Percentiles rank a stretch among this genome's conserved stretches.
phyloP scores from a whole-genome alignment of 1,140 invertebrate species.

The Orius insidiosus region DNA sequence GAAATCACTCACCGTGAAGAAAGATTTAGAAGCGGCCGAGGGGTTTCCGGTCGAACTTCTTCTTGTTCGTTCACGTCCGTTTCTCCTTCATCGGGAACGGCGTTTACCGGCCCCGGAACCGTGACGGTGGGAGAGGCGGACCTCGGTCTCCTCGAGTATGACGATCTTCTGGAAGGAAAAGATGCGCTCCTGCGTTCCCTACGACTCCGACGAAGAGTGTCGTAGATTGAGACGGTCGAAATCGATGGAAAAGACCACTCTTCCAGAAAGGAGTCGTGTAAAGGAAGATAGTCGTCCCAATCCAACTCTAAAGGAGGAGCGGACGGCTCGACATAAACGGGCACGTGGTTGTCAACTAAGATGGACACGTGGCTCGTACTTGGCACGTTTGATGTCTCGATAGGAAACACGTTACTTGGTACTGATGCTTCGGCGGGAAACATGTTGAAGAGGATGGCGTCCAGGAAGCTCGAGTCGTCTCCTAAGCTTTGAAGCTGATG shows the following conservation, averaged over 20 bases:
- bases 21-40: background rate
- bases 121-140: slow-evolving; percentile 7
- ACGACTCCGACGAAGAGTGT: too few relatives aligned
- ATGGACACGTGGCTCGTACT: background rate
- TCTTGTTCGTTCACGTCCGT: background rate
- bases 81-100: too few relatives aligned
- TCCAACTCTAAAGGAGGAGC: slow-evolving; percentile 2
- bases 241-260: background rate
- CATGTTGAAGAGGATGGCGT: slow-evolving; percentile 13
- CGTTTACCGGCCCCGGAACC: background rate
- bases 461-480: slow-evolving; percentile 11
- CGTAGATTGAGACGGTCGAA: too few relatives aligned
- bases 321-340: background rate
- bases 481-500: slow-evolving; percentile 10
- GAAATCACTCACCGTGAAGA: background rate
- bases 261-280: background rate
- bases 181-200: slow-evolving; percentile 3
- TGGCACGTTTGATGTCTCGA: background rate
- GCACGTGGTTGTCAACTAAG: background rate
- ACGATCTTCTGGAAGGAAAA: background rate
- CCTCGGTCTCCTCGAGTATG: background rate
- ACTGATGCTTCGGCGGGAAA: slow-evolving; percentile 3
- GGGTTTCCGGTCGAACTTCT: background rate
- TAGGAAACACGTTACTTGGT: too few relatives aligned
- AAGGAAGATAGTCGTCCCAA: background rate